These are phyloP conservation scores for Galerucella pusilla DNA, from an alignment of 2,888 invertebrate species.

Conservation along the genomic window DNA sequence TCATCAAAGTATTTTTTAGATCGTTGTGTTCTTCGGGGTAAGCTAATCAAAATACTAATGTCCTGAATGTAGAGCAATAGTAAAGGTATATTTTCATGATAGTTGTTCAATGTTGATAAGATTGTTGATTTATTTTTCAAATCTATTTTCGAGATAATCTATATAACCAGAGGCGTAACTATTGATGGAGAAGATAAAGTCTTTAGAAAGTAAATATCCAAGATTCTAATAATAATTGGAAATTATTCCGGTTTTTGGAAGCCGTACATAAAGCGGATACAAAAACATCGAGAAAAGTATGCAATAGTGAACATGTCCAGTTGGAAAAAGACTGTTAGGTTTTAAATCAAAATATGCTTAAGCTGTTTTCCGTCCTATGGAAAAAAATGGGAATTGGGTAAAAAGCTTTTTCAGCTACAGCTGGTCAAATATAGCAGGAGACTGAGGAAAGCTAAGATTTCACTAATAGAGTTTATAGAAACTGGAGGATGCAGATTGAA, in stretches of 20 bases:
- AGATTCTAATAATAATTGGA: neutral
- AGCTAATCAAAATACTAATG: neutral
- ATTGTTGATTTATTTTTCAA: conserved; percentile 25
- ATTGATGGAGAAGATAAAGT: neutral
- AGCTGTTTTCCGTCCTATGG: neutral
- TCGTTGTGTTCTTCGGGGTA: neutral
- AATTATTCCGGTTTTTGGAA: neutral
- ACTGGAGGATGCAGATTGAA: too few relatives aligned
- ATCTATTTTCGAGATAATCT: conserved; percentile 9
- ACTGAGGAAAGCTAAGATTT: too few relatives aligned
- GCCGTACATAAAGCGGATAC: too few relatives aligned
- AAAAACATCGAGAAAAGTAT: too few relatives aligned
- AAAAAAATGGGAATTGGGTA: neutral
- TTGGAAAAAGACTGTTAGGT: neutral
- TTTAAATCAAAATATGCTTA: neutral
- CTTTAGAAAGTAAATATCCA: neutral
- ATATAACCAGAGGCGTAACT: conserved; percentile 14
- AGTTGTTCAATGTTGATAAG: conserved; percentile 22
- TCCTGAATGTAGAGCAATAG: conserved; percentile 13
- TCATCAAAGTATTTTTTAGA: neutral
- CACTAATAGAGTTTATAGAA: too few relatives aligned
- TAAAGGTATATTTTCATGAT: conserved; percentile 28
- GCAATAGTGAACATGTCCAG: neutral
- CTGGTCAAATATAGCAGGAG: too few relatives aligned
- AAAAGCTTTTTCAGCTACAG: too few relatives aligned